Base-by-base conservation (phyloP, 1,140 invertebrate genomes). In the Drosophila azteca region DNA sequence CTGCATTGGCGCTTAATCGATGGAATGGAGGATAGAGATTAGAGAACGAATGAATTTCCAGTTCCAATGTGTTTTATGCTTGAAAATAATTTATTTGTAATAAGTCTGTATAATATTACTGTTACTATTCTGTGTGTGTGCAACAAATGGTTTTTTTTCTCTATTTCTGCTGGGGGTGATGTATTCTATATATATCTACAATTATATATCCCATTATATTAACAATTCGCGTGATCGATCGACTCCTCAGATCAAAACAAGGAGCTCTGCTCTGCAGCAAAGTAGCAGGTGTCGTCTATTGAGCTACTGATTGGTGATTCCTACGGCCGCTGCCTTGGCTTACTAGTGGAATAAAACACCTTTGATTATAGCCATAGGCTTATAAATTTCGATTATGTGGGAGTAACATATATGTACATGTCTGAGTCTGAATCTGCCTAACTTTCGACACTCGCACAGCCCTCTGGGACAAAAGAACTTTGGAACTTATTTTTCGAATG, bases 21-120 rank as follows among this genome's bases (percentile, higher is more conserved):
- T 26, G 24, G 24, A 26, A 24, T 6, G 5, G 24, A 24, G 24
- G 24, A 26, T 26, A 26, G 24, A 26, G 5, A 26, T 26, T 26
- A 26, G 24, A 45, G 22, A 59, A 29, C 26, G 11, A 63, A 64
- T 65, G 57, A 60, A 54, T 48, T 62, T 41, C 44, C 17, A 61
- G 43, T 55, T 46, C 43, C 48, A 15, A 66, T 83, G 59, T 60
- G 59, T 60, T 79, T 61, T 60, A 71, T 87, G 70, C 67, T 88
- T 83, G 70, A 79, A 89, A 88, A 83, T 88, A 88, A 89, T 88
- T 88, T 88, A 88, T 88, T 85, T 79, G 59, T 79, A 88, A 88
- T 88, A 88, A 88, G 76, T 83, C 71, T 88, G 83, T 88, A 88
- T 83, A 79, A 88, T 88, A 84, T 88, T 89, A 88, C 71, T 88